Percentiles rank a stretch among this genome's conserved stretches.
phyloP scores from a whole-genome alignment of 2,797 vertebrate genomes.

The Macroramphosus scolopax region DNA sequence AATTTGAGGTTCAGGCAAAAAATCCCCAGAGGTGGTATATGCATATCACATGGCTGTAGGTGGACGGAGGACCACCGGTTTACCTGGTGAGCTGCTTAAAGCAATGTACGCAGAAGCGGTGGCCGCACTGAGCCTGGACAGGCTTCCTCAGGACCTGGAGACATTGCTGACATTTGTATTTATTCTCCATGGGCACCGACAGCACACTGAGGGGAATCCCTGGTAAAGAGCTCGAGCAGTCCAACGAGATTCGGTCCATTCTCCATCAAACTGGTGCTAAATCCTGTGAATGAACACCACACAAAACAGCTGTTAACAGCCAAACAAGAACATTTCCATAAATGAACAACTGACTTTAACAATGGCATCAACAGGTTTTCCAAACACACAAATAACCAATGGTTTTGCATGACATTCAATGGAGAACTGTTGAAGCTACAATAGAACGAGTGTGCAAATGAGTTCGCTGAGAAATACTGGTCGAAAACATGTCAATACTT shows the following conservation, averaged over 20 bases:
- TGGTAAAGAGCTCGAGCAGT: constrained; percentile 79
- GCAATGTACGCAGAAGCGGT: constrained; percentile 93
- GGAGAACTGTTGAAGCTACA: no score
- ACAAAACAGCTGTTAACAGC: constrained; percentile 8
- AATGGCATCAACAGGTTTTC: background rate
- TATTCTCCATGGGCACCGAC: constrained; percentile 88
- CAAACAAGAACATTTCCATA: background rate
- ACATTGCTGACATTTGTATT: constrained; percentile 95
- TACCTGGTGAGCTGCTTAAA: constrained; percentile 92
- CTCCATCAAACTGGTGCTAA: constrained; percentile 66
- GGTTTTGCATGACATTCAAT: no score
- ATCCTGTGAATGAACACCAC: constrained; percentile 48
- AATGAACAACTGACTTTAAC: background rate
- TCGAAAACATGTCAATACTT: no score
- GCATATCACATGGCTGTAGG: constrained; percentile 31
- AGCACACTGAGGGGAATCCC: constrained; percentile 90
- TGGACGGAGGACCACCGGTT: constrained; percentile 43
- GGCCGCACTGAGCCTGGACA: constrained; percentile 93
- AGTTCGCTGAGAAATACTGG: no score
- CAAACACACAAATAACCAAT: background rate
- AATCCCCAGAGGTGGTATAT: constrained; percentile 6
- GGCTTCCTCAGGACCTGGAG: constrained; percentile 89
- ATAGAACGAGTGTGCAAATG: no score
- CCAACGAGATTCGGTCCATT: constrained; percentile 83
- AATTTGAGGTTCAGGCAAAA: no score